Percentiles rank a stretch among this genome's conserved stretches.
Conservation (phyloP, 2,797 vertebrate species). For the Lepilemur septentrionalis region DNA sequence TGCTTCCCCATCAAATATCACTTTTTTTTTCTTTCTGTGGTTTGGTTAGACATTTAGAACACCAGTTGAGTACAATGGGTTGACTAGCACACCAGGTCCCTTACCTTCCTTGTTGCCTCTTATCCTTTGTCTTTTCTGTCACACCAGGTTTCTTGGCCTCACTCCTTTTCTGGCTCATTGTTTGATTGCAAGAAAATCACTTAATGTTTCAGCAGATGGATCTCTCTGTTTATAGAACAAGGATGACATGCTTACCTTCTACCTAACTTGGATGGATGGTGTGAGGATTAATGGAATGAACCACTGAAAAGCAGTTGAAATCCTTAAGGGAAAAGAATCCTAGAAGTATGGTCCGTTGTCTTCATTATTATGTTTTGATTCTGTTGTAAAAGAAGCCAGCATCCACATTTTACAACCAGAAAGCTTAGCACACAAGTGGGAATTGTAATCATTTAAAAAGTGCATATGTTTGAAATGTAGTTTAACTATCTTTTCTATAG, state of each 20-base stretch:
- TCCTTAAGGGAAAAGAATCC: background rate
- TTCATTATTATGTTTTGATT: background rate
- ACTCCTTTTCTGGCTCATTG: background rate
- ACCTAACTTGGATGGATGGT: background rate
- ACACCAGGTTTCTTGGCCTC: background rate
- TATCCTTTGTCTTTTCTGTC: background rate
- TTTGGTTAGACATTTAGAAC: background rate
- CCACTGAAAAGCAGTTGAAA: conserved; percentile 19
- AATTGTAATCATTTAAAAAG: conserved; percentile 8
- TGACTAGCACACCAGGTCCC: background rate
- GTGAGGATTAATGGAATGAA: conserved; percentile 35
- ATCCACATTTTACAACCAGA: background rate
- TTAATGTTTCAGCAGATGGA: conserved; percentile 47
- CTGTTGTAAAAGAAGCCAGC: background rate
- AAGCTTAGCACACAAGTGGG: background rate
- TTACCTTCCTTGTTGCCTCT: background rate
- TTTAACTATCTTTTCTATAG: background rate
- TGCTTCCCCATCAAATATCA: background rate
- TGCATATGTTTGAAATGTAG: background rate
- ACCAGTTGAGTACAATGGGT: background rate
- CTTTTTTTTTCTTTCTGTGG: background rate
- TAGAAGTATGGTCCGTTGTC: background rate
- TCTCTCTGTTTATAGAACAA: conserved; percentile 47
- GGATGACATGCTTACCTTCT: background rate
- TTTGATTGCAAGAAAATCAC: conserved; percentile 41